Conservation (phyloP, 2,888 invertebrate species). For the Eumacrocentrus americanus region DNA sequence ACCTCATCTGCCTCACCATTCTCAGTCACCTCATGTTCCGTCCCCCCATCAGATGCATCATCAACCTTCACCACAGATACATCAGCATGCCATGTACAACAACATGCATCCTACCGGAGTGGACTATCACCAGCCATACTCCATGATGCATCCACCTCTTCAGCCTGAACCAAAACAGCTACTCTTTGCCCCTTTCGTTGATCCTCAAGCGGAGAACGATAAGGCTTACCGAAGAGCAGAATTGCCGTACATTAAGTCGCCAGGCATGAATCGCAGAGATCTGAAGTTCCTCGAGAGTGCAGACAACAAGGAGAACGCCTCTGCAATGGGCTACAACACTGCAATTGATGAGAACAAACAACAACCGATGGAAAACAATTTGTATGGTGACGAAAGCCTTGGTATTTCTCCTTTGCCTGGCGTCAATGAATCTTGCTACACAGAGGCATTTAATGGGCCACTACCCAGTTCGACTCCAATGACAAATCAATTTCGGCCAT, state of each 20-base stretch:
- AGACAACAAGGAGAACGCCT: conserved; percentile 57
- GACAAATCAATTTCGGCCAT: conserved; percentile 51
- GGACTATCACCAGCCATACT: conserved; percentile 57
- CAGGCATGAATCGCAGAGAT: conserved; percentile 57
- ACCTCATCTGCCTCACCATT: conserved; percentile 14
- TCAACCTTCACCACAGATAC: conserved; percentile 53
- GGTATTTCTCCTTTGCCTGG: conserved; percentile 50
- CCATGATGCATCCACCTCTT: conserved; percentile 37
- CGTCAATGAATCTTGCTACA: conserved; percentile 54
- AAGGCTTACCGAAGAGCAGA: conserved; percentile 55
- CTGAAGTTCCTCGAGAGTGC: conserved; percentile 56
- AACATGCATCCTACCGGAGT: conserved; percentile 65
- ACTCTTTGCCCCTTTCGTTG: conserved; percentile 48
- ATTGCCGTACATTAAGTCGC: conserved; percentile 57
- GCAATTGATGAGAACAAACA: conserved; percentile 47
- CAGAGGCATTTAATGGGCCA: conserved; percentile 52
- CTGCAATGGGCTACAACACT: conserved; percentile 50
- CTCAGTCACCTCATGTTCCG: conserved; percentile 32
- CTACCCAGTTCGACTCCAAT: conserved; percentile 57
- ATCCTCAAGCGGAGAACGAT: conserved; percentile 44
- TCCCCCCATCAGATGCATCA: conserved; percentile 41
- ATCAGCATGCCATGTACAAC: conserved; percentile 61
- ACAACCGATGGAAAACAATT: conserved; percentile 40
- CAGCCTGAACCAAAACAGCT: conserved; percentile 50
- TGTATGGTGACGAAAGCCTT: conserved; percentile 54